Conservation (phyloP, 2,888 invertebrate species). For the Ramazzottius varieornatus region DNA sequence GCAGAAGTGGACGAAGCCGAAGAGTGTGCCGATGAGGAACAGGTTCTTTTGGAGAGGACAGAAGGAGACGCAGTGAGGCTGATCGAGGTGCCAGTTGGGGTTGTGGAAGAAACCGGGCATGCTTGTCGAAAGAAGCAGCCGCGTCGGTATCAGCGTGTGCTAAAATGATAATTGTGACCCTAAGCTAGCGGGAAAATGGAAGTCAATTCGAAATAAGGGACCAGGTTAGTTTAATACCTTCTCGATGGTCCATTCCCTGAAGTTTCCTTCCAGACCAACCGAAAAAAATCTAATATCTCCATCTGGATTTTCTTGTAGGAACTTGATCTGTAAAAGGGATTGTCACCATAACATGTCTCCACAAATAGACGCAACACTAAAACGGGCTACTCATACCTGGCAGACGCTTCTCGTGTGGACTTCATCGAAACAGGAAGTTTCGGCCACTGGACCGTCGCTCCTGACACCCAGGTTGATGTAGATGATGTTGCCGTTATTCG, state of each 20-base stretch:
- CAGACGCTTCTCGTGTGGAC: background rate
- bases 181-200: background rate
- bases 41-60: background rate
- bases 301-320: background rate
- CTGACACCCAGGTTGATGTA: background rate
- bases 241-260: background rate
- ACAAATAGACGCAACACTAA: too few species aligned
- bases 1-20: background rate
- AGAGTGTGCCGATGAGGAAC: background rate
- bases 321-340: background rate
- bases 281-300: background rate
- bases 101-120: constrained; percentile 1
- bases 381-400: background rate
- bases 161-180: background rate
- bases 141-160: background rate
- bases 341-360: too few species aligned
- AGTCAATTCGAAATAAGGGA: background rate
- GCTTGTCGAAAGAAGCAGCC: background rate
- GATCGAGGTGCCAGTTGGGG: constrained; percentile 1
- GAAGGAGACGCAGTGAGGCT: background rate
- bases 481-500: constrained; percentile 1
- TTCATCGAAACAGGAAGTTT: background rate
- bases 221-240: background rate
- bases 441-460: constrained; percentile 1
- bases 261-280: constrained; percentile 3